Evolutionary conservation across 1,140 invertebrate species (phyloP), one percentile per base, ranked within the genome.

Genomic region (Oncopodura yosiiana): DNA sequence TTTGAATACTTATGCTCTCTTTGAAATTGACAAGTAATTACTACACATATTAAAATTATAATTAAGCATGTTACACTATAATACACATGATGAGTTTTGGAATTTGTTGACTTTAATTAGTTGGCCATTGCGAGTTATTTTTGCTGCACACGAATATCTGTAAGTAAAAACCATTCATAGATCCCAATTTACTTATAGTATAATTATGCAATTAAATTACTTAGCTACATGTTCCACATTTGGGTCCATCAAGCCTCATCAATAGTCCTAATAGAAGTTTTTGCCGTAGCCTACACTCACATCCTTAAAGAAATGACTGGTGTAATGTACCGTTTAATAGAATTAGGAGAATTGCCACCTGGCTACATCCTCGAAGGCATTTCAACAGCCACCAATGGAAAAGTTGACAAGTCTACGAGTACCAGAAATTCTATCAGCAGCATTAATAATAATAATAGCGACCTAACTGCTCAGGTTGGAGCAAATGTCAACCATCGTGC

Each of bases 191-290:
- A n/a, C n/a, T n/a, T n/a, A n/a, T n/a, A n/a, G n/a, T n/a, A n/a
- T n/a, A n/a, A n/a, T n/a, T n/a, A n/a, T n/a, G n/a, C n/a, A n/a
- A n/a, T n/a, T n/a, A n/a, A n/a, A n/a, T n/a, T n/a, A n/a, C n/a
- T n/a, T n/a, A n/a, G n/a, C 21, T 56, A 42, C 34, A 56, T 56
- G 45, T 56, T 49, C 9, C 54, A 56, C 29, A 42, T 29, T 8
- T 55, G 38, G 26, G 19, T 41, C 12, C 38, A 55, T 24, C 53
- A 55, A 36, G 32, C 53, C 1, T 55, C 36, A 1, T 49, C 46
- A 12, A 49, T 49, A 24, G 32, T 49, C 16, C 34, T 53, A 2
- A 46, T 42, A 19, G 30, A 53, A 39, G 42, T 55, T 3, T 55
- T 41, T 49, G 45, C 53, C 4, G 36, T 38, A 2, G 30, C 26